A percentile compares a stretch with the other conserved stretches of the same genome.
These are phyloP conservation scores for Prionace glauca DNA, from an alignment of 2,797 vertebrate genomes.

Conservation along the genomic window DNA sequence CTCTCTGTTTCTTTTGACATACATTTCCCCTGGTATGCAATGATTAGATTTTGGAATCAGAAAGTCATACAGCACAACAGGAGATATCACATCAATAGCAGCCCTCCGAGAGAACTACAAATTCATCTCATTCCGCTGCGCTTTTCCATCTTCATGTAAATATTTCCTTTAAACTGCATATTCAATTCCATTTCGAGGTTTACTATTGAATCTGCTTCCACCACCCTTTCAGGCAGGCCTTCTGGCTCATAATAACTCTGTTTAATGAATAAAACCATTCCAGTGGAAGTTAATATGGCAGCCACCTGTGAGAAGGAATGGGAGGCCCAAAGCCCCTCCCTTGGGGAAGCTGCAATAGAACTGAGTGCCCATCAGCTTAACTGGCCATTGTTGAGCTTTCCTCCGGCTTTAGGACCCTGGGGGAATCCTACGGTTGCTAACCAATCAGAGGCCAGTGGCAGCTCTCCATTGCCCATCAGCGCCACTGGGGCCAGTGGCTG, in stretches of 20 bases:
- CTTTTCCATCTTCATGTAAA: background rate
- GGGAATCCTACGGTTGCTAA: too few relatives aligned
- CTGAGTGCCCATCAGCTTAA: too few relatives aligned
- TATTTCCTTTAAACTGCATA: background rate
- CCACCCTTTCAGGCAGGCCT: background rate
- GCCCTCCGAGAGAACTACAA: background rate
- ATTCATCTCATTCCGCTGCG: background rate
- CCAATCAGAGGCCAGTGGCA: too few relatives aligned
- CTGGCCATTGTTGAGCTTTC: too few relatives aligned
- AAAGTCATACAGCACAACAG: background rate
- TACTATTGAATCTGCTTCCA: background rate
- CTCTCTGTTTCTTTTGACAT: background rate
- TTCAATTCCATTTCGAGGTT: background rate
- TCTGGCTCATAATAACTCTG: background rate
- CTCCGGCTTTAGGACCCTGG: too few relatives aligned
- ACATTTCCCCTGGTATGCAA: background rate
- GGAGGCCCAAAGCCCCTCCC: too few relatives aligned
- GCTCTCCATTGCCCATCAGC: too few relatives aligned
- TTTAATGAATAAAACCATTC: background rate
- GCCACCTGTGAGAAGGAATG: too few relatives aligned
- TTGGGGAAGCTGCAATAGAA: too few relatives aligned
- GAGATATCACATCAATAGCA: background rate
- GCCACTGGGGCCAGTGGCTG: too few relatives aligned
- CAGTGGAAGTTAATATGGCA: too few relatives aligned
- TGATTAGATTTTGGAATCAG: background rate